phyloP scores from a whole-genome alignment of 23 tunicate species.

The Styela clava region DNA sequence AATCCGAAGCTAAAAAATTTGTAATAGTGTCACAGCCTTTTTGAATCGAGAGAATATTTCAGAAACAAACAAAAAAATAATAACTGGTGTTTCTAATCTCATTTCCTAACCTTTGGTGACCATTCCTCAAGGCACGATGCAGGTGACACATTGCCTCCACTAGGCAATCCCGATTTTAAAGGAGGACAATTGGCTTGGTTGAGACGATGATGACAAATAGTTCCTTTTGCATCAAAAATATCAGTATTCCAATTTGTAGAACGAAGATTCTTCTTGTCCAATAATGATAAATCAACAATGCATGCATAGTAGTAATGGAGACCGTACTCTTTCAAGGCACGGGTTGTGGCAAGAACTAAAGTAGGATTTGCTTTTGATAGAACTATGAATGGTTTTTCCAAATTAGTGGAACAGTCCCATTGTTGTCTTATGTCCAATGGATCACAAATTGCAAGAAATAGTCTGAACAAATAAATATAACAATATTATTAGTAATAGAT shows the following conservation, averaged over 20 bases:
- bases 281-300: not conserved
- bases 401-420: constrained; percentile 54
- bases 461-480: constrained; percentile 22
- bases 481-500: too few relatives aligned
- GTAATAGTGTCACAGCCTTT: constrained; percentile 1
- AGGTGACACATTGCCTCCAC: constrained; percentile 42
- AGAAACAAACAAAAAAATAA: too few relatives aligned
- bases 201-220: not conserved
- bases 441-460: constrained; percentile 36
- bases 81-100: too few relatives aligned
- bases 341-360: not conserved
- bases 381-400: constrained; percentile 32
- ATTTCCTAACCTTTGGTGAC: constrained; percentile 50
- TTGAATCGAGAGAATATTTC: too few relatives aligned
- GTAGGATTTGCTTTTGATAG: not conserved
- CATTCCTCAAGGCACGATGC: constrained; percentile 41
- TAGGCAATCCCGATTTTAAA: constrained; percentile 31
- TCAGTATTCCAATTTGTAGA: constrained; percentile 12
- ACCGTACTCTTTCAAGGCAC: not conserved
- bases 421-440: constrained; percentile 42
- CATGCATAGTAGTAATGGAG: constrained; percentile 7
- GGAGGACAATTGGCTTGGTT: constrained; percentile 35
- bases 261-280: constrained; percentile 1
- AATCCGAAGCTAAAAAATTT: not conserved
- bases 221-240: not conserved